Evolutionary conservation across 2,888 invertebrate genomes (phyloP).

Genomic region (Lepidochitona cinerea): DNA sequence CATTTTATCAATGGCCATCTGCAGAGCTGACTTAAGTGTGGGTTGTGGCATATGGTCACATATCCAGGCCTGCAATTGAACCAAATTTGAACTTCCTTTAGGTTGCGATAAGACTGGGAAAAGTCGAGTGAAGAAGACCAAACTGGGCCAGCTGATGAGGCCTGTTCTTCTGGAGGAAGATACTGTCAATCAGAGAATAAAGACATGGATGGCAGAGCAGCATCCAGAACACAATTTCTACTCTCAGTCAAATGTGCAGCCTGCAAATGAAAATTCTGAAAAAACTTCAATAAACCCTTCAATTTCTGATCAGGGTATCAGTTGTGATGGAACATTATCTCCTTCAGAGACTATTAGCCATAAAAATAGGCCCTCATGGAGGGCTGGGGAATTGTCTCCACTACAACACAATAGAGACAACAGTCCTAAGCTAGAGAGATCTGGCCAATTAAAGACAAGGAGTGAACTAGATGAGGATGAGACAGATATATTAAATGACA

Average conservation of each 20-base stretch:
- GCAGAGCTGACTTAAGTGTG: too few species aligned
- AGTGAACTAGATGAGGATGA: background rate
- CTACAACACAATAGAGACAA: background rate
- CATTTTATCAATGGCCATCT: too few species aligned
- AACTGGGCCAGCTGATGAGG: background rate
- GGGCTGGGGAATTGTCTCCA: background rate
- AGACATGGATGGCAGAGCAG: constrained; percentile 4
- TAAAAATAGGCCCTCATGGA: background rate
- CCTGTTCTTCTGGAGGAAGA: constrained; percentile 1
- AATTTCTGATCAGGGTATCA: background rate
- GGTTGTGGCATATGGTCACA: too few species aligned
- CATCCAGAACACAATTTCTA: background rate
- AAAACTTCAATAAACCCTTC: background rate
- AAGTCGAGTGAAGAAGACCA: background rate
- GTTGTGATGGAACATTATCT: background rate
- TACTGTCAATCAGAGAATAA: constrained; percentile 6
- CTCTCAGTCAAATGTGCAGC: background rate
- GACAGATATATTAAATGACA: background rate
- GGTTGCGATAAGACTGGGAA: background rate
- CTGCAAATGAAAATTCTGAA: background rate
- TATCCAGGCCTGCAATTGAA: background rate
- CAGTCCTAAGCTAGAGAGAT: background rate
- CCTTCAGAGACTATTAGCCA: background rate
- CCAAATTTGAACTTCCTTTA: background rate
- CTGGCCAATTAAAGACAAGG: background rate